These are phyloP conservation scores for Rhaphigaster nebulosa DNA, from an alignment of 2,888 invertebrate genomes.

Conservation along the genomic window DNA sequence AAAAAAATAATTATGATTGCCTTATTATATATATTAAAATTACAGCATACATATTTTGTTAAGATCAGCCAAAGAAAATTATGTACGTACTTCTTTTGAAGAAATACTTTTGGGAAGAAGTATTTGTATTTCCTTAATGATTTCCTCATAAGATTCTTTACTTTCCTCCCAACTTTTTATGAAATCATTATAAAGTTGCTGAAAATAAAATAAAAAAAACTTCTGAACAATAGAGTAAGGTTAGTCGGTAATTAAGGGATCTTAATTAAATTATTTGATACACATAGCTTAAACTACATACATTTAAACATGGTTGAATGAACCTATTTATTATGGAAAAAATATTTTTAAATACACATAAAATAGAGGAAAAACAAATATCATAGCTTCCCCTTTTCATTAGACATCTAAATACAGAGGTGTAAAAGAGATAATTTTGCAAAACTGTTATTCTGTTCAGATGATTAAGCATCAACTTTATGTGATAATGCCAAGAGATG, in stretches of 20 bases:
- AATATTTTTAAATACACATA: neutral
- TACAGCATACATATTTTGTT: neutral
- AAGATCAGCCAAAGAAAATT: neutral
- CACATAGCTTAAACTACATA: neutral
- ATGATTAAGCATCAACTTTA: neutral
- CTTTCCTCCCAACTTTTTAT: constrained; percentile 54
- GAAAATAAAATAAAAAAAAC: neutral
- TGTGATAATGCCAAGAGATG: too few relatives aligned
- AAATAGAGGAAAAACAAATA: neutral
- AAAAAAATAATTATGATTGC: neutral
- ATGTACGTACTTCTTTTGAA: constrained; percentile 11
- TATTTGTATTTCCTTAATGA: constrained; percentile 8
- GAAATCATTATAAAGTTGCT: constrained; percentile 45
- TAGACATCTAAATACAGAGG: neutral
- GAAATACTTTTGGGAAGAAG: neutral
- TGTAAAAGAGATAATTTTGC: neutral
- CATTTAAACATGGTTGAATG: neutral
- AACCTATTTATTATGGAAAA: neutral
- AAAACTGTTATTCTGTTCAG: neutral
- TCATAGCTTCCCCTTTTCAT: neutral
- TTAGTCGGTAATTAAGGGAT: neutral
- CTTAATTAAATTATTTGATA: neutral
- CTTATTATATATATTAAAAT: neutral
- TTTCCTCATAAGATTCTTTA: constrained; percentile 25
- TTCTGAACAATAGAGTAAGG: neutral